Percentiles rank a stretch among this genome's conserved stretches.
Conservation (phyloP, 1,140 invertebrate species). For the Pemphigus obesinymphae region DNA sequence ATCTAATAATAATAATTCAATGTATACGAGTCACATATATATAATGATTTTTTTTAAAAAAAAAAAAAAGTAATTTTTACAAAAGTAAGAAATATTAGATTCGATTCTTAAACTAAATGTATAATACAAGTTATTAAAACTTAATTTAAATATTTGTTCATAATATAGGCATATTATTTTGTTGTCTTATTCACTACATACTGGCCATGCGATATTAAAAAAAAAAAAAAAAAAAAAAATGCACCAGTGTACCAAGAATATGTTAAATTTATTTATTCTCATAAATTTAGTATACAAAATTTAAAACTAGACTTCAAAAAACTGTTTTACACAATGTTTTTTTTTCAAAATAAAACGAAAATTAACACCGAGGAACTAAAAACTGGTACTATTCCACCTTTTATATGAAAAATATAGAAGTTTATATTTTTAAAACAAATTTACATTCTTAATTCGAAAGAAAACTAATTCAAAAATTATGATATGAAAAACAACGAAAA, state of each 20-base stretch:
- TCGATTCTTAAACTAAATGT: slow-evolving; percentile 32
- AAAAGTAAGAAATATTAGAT: slow-evolving; percentile 35
- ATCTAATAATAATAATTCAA: slow-evolving; percentile 34
- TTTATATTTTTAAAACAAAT: slow-evolving; percentile 5
- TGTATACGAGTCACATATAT: neutral
- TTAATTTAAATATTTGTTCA: slow-evolving; percentile 36
- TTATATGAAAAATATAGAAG: neutral
- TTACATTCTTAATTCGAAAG: neutral
- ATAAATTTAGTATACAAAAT: neutral
- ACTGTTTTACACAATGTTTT: neutral
- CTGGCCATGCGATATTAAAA: neutral
- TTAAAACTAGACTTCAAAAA: slow-evolving; percentile 2
- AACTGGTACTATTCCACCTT: neutral
- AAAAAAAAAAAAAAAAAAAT: neutral
- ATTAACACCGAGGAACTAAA: slow-evolving; percentile 11
- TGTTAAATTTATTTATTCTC: neutral
- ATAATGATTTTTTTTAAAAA: neutral
- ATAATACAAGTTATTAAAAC: slow-evolving; percentile 31
- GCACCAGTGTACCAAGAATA: neutral
- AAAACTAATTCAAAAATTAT: slow-evolving; percentile 14
- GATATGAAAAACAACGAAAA: slow-evolving; percentile 26
- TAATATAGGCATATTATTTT: slow-evolving; percentile 8
- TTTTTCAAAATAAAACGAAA: neutral
- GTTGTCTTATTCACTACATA: slow-evolving; percentile 14
- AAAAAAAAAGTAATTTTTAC: slow-evolving; percentile 29